Percentiles rank a stretch among this genome's conserved stretches.
phyloP scores from a whole-genome alignment of 2,113 vertebrate genomes.

The Regulus satrapa region DNA sequence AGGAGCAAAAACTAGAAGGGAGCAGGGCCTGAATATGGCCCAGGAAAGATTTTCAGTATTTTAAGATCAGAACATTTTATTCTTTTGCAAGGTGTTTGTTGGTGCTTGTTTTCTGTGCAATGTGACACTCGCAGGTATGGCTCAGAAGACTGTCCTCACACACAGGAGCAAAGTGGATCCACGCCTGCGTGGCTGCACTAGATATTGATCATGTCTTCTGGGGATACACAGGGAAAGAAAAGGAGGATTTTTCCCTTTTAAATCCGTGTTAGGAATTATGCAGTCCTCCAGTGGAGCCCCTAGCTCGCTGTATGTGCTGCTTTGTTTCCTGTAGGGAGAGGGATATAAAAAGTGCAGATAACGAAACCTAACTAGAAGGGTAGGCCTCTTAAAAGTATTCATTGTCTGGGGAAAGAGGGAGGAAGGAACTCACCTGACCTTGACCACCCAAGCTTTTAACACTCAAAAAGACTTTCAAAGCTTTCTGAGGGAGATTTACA shows the following conservation, averaged over 20 bases:
- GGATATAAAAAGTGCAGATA: constrained; percentile 46
- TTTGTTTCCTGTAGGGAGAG: constrained; percentile 41
- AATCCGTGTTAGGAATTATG: background rate
- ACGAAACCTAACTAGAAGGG: constrained; percentile 52
- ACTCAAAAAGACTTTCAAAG: constrained; percentile 50
- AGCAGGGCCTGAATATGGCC: background rate
- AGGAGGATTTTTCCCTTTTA: background rate
- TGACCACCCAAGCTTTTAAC: constrained; percentile 61
- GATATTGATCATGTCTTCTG: background rate
- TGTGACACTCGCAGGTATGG: background rate
- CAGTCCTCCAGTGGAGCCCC: background rate
- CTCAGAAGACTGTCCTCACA: background rate
- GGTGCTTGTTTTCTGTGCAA: background rate
- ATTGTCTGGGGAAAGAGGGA: constrained; percentile 53
- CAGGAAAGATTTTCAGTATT: background rate
- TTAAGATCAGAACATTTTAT: background rate
- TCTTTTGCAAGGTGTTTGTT: background rate
- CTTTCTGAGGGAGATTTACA: constrained; percentile 38
- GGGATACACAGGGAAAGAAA: background rate
- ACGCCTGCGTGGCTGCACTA: background rate
- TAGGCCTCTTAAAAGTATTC: constrained; percentile 54
- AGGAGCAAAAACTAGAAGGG: background rate
- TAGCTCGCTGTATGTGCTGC: background rate
- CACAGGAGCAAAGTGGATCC: background rate
- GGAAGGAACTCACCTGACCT: constrained; percentile 60